Evolutionary conservation across 2,113 vertebrate genomes (phyloP).

Genomic region (Brachirus orientalis): DNA sequence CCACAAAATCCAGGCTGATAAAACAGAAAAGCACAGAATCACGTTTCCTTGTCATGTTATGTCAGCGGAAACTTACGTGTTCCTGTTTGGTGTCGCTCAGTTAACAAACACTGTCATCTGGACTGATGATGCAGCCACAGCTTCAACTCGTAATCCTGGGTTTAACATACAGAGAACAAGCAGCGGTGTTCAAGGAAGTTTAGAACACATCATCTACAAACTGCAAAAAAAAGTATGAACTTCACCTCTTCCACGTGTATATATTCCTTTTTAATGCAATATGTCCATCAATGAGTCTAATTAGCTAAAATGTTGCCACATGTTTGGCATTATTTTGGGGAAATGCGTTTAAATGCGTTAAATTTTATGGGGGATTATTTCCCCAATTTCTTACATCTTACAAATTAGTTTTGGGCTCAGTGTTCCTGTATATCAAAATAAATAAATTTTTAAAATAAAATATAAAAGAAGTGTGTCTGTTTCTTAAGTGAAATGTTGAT

Average conservation of each 20-base stretch:
- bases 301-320: no score
- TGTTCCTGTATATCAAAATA: no score
- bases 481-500: no score
- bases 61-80: conserved; percentile 47
- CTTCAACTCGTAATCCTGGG: conserved; percentile 23
- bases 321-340: no score
- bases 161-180: conserved; percentile 23
- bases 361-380: no score
- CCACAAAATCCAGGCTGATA: no score
- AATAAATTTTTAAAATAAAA: no score
- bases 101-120: conserved; percentile 18
- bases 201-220: not conserved
- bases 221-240: not conserved
- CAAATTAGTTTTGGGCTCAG: no score
- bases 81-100: not conserved
- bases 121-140: conserved; percentile 9
- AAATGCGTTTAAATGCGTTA: no score
- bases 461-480: no score
- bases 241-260: not conserved
- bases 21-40: not conserved
- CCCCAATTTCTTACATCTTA: no score
- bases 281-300: not conserved
- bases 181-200: not conserved
- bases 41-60: conserved; percentile 3
- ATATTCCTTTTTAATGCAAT: not conserved